A percentile compares a stretch with the other conserved stretches of the same genome.
phyloP scores from a whole-genome alignment of 2,888 invertebrate genomes.

The Tachina grossa region DNA sequence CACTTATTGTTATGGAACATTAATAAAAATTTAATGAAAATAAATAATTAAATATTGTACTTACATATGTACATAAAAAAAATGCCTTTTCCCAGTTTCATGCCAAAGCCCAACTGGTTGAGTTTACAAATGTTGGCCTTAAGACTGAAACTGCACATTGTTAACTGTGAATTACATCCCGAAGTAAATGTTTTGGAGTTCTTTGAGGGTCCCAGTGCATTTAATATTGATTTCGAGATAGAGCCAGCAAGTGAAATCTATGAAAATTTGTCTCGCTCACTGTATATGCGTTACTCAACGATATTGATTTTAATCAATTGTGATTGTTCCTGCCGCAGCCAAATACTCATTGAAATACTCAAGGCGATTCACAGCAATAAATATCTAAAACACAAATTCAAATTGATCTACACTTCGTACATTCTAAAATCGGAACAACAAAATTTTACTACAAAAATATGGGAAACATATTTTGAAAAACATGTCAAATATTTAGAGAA shows the following conservation, averaged over 20 bases:
- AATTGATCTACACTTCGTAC: conserved; percentile 22
- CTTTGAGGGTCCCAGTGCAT: background rate
- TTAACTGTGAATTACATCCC: conserved; percentile 9
- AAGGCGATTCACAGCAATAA: conserved; percentile 32
- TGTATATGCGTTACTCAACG: conserved; percentile 35
- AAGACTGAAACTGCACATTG: conserved; percentile 5
- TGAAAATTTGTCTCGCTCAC: background rate
- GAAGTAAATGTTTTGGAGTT: conserved; percentile 19
- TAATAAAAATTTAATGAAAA: background rate
- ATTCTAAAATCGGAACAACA: background rate
- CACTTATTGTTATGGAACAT: too few species aligned
- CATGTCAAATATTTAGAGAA: background rate
- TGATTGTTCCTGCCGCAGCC: conserved; percentile 32
- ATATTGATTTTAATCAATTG: conserved; percentile 42
- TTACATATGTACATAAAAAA: background rate
- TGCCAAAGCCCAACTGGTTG: conserved; percentile 20
- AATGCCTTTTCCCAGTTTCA: conserved; percentile 21
- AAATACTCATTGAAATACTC: conserved; percentile 13
- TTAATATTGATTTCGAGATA: conserved; percentile 5
- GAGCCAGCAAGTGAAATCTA: conserved; percentile 3
- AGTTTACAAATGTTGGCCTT: conserved; percentile 29
- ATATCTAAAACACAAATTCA: conserved; percentile 16
- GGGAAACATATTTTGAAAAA: conserved; percentile 8
- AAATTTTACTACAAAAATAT: background rate
- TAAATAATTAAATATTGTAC: too few species aligned